Evolutionary conservation across 2,888 invertebrate genomes (phyloP), one percentile per base, ranked within the genome.

Genomic region (Eretmocerus hayati): DNA sequence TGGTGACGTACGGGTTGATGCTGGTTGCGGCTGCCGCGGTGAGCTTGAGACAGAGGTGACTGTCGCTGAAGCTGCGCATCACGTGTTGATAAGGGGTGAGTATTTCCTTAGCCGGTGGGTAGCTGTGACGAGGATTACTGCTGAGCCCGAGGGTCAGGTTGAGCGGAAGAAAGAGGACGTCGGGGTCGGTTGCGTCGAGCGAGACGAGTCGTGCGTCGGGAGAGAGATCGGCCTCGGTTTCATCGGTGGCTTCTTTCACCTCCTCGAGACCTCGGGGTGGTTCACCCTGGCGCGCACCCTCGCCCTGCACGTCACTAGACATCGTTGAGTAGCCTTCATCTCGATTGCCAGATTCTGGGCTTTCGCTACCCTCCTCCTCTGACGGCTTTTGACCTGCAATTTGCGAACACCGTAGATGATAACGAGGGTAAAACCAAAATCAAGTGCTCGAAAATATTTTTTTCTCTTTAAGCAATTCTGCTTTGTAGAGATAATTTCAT

Each of bases 241-340:
- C 84, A 63, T 84, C 85, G 15, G 81, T 83, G 9, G 83, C 84
- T 62, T 85, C 85, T 66, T 85, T 84, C 26, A 85, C 76, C 63
- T 85, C 85, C 55, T 85, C 85, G 8, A 85, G 68, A 8, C 80
- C 81, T 50, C 81, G 67, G 55, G 78, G 67, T 55, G 77, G 74
- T 60, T 79, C 79, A 50, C 80, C 80, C 44, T 72, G 72, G 32
- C 74, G 63, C 1, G 80, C 80, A 2, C 82, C 81, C 61, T 85
- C 85, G 1, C 83, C 83, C 68, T 87, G 86, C 1, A 86, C 85
- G 65, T 87, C 87, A 54, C 85, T 85, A 11, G 87, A 87, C 87
- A 87, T 87, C 4, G 87, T 87, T 51, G 87, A 87, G 71, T 87
- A 87, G 16, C 87, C 87, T 67, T 87, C 87, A 74, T 87, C 87